Evolutionary conservation across 2,797 vertebrate genomes (phyloP), one percentile per base, ranked within the genome.

Genomic region (Gymnodraco acuticeps): DNA sequence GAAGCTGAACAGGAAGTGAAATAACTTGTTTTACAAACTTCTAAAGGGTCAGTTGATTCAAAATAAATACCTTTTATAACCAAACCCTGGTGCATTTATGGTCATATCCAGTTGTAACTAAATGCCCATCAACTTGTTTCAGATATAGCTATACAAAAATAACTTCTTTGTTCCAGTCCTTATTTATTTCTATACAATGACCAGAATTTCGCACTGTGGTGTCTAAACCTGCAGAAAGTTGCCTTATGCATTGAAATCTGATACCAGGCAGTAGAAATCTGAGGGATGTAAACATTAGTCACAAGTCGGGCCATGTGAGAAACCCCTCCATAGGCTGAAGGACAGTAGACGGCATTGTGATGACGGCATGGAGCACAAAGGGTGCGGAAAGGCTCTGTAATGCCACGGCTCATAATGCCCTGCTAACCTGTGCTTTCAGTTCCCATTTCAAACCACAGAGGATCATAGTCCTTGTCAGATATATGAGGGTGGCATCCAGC

Each of bases 351-450:
- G 0, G 19, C 54, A 77, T 61, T 5, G 60, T 38, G 33, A 20
- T 84, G 82, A 87, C 85, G 53, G 76, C 19, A 0, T 20, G 72
- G 45, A 3, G 76, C 65, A 63, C 55, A 16, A 7, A 70, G 82
- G 75, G 69, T 67, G 79, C 9, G 46, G 48, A 56, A 20, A n/a
- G 69, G 43, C 63, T 64, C 27, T 0, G 45, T 14, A n/a, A 66
- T 43, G 80, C 73, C 59, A 20, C 8, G 2, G 76, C 46, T 66
- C 53, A 47, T 55, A 61, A 55, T 33, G 68, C 76, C 82, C 83
- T 1, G 11, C 65, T 81, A 84, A 89, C 82, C 69, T 77, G 70
- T 2, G 66, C 81, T 81, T 88, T 93, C 89, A 86, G 50, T 43
- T 83, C 58, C 60, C 42, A 80, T 89, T 73, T 66, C 41, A 61